Conservation (phyloP, 2,888 invertebrate genomes). For the Drosophila koepferae region DNA sequence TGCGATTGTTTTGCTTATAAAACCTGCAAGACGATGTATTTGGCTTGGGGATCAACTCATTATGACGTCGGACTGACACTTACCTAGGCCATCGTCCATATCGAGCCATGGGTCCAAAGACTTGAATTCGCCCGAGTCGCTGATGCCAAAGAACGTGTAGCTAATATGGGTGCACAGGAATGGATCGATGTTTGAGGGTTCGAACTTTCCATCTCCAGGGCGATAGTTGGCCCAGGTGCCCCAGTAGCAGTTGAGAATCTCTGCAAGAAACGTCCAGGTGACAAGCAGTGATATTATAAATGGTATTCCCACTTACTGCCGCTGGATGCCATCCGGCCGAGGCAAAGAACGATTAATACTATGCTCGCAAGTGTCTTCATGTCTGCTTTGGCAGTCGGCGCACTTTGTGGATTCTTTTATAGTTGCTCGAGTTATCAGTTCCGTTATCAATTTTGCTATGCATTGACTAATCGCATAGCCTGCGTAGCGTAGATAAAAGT, state of each 20-base stretch:
- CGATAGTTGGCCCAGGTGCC: slow-evolving; percentile 80
- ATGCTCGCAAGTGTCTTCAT: slow-evolving; percentile 54
- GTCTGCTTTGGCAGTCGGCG: background rate
- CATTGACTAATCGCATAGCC: background rate
- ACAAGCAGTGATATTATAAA: too few relatives aligned
- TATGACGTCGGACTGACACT: background rate
- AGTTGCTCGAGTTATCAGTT: slow-evolving; percentile 38
- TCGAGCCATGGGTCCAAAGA: slow-evolving; percentile 72
- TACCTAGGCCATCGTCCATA: slow-evolving; percentile 67
- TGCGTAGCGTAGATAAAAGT: slow-evolving; percentile 25
- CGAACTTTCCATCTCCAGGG: slow-evolving; percentile 70
- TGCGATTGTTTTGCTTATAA: slow-evolving; percentile 57
- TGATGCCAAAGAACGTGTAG: slow-evolving; percentile 77
- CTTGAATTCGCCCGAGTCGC: slow-evolving; percentile 53
- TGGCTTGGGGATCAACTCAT: background rate
- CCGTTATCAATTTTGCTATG: slow-evolving; percentile 5
- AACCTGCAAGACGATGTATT: slow-evolving; percentile 26
- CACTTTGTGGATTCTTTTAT: slow-evolving; percentile 50
- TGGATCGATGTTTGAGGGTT: slow-evolving; percentile 65
- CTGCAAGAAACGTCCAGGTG: slow-evolving; percentile 27
- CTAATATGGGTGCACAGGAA: slow-evolving; percentile 73
- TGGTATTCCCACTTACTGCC: slow-evolving; percentile 48
- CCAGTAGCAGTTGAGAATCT: slow-evolving; percentile 75
- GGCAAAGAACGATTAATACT: slow-evolving; percentile 47
- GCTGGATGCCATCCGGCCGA: slow-evolving; percentile 40